A percentile compares a stretch with the other conserved stretches of the same genome.
Conservation (phyloP, 2,797 vertebrate species). For the Fundulus diaphanus region DNA sequence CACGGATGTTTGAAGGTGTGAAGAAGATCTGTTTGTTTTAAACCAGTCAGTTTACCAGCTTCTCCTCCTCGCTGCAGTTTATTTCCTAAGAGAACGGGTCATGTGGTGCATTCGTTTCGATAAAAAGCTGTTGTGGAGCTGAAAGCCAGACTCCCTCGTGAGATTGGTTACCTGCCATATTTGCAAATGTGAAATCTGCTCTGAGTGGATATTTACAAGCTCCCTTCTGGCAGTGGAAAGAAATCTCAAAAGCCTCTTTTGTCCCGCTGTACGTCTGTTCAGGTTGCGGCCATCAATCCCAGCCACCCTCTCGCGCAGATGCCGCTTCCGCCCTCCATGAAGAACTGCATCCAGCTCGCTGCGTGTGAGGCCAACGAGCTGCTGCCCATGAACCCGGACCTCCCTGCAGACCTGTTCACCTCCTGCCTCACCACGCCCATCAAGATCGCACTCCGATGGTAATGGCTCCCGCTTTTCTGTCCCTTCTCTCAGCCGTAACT, state of each 20-base stretch:
- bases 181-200: constrained; percentile 1
- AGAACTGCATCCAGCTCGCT: constrained; percentile 98
- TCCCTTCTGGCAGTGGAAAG: background rate
- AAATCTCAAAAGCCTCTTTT: background rate
- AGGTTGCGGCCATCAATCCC: constrained; percentile 98
- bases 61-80: constrained; percentile 8
- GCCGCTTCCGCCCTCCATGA: constrained; percentile 97
- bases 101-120: constrained; percentile 8
- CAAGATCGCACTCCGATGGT: constrained; percentile 97
- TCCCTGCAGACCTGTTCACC: constrained; percentile 97
- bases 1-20: background rate
- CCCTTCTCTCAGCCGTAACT: background rate
- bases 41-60: constrained; percentile 4
- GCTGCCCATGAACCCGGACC: constrained; percentile 97
- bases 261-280: constrained; percentile 35
- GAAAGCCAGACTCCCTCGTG: constrained; percentile 7
- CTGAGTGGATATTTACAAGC: background rate
- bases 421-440: constrained; percentile 98
- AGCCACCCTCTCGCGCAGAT: constrained; percentile 97
- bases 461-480: constrained; percentile 42
- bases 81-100: constrained; percentile 19
- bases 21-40: background rate
- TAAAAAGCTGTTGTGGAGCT: constrained; percentile 23
- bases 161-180: background rate
- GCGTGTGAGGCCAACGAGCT: constrained; percentile 95